Conservation (phyloP, 2,113 vertebrate genomes). For the Nansenia antarctica region DNA sequence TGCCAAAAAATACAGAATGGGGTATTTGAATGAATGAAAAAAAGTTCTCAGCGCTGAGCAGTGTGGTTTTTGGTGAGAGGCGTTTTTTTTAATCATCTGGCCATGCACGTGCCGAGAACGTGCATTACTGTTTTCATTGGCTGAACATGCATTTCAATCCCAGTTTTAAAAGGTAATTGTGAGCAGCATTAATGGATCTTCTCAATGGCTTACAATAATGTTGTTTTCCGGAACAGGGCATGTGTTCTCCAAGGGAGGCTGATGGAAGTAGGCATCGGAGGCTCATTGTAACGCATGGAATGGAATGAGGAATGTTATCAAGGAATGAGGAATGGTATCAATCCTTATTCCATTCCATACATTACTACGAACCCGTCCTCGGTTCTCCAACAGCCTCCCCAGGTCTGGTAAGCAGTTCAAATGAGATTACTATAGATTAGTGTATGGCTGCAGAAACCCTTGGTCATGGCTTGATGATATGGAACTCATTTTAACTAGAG, state of each 20-base stretch:
- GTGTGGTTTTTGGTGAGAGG: not conserved
- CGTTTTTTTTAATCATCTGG: slow-evolving; percentile 50
- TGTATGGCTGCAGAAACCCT: no score
- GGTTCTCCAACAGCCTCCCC: no score
- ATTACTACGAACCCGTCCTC: no score
- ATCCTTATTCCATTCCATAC: not conserved
- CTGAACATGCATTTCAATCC: slow-evolving; percentile 32
- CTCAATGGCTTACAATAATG: not conserved
- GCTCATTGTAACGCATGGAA: no score
- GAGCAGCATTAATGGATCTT: slow-evolving; percentile 20
- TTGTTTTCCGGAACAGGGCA: slow-evolving; percentile 3
- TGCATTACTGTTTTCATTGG: slow-evolving; percentile 45
- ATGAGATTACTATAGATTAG: no score
- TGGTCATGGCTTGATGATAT: no score
- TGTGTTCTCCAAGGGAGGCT: no score
- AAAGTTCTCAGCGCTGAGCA: slow-evolving; percentile 24
- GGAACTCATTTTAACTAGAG: slow-evolving; percentile 18
- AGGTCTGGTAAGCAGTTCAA: no score
- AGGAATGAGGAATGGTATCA: slow-evolving; percentile 16
- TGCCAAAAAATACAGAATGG: slow-evolving; percentile 48
- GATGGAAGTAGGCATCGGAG: no score
- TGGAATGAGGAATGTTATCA: no score
- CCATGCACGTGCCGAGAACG: slow-evolving; percentile 27
- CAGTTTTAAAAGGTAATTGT: slow-evolving; percentile 36
- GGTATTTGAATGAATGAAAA: slow-evolving; percentile 30